These are phyloP conservation scores for Drosophila arizonae DNA, from an alignment of 1,140 invertebrate genomes.

Conservation along the genomic window DNA sequence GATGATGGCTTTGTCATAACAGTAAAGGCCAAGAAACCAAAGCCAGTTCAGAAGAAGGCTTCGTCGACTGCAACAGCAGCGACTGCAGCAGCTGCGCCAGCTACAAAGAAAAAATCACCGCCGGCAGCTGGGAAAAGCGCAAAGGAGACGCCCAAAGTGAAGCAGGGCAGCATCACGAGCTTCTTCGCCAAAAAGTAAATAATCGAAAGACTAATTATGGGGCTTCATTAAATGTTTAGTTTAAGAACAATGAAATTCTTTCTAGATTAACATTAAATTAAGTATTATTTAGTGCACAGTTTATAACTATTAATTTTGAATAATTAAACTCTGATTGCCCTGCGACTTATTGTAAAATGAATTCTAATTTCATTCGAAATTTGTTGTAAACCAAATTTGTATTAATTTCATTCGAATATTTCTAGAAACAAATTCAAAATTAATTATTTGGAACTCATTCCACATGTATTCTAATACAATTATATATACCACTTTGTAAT, in stretches of 20 bases:
- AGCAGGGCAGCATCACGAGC: conserved; percentile 74
- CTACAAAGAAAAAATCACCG: conserved; percentile 59
- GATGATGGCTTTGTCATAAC: conserved; percentile 80
- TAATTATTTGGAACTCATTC: too few species aligned
- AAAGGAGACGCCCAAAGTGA: conserved; percentile 58
- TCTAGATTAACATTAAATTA: not conserved
- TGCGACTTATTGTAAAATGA: too few species aligned
- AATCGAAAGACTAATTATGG: not conserved
- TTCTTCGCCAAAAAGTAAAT: conserved; percentile 73
- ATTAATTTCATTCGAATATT: too few species aligned
- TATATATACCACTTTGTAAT: too few species aligned
- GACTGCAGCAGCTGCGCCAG: conserved; percentile 19
- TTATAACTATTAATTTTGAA: not conserved
- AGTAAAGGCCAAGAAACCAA: conserved; percentile 55
- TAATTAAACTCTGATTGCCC: too few species aligned
- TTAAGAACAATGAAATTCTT: not conserved
- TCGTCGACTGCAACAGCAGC: conserved; percentile 34
- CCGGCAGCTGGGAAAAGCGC: conserved; percentile 42
- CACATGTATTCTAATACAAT: too few species aligned
- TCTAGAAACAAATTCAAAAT: too few species aligned
- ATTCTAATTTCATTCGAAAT: too few species aligned
- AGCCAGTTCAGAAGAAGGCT: conserved; percentile 37
- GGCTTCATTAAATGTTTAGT: not conserved
- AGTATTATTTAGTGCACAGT: not conserved
- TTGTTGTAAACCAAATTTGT: too few species aligned